Percentiles rank a stretch among this genome's conserved stretches.
Evolutionary conservation across 2,888 invertebrate species (phyloP).

Genomic region (Trachelus stipa): DNA sequence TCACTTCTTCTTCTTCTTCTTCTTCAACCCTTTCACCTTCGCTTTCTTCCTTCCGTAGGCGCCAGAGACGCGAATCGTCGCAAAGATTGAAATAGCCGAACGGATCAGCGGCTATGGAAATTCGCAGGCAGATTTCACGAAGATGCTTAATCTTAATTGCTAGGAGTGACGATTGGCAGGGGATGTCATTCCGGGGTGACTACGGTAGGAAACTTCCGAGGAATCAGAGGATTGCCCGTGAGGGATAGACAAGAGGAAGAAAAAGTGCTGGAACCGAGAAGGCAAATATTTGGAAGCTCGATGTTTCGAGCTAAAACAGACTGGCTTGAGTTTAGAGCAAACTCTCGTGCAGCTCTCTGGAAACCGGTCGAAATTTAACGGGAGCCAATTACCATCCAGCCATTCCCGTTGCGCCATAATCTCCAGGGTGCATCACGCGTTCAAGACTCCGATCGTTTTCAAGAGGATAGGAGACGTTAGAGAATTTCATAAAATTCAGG

Average conservation of each 20-base stretch:
- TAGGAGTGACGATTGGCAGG: not conserved
- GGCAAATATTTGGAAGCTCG: conserved; percentile 15
- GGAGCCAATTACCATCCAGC: not conserved
- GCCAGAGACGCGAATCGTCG: not conserved
- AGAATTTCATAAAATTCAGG: too few relatives aligned
- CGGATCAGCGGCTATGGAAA: not conserved
- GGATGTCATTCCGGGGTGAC: not conserved
- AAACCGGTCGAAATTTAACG: not conserved
- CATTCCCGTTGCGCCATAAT: not conserved
- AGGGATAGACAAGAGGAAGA: not conserved
- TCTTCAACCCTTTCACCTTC: not conserved
- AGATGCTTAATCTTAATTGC: not conserved
- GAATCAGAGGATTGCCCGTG: not conserved
- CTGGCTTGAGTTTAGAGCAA: conserved; percentile 20
- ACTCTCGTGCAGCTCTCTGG: conserved; percentile 11
- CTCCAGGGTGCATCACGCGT: not conserved
- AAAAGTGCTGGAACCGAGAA: conserved; percentile 8
- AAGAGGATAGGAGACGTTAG: not conserved
- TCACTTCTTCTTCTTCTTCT: too few relatives aligned
- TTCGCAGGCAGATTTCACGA: not conserved
- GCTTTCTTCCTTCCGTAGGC: not conserved
- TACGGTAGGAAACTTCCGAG: not conserved
- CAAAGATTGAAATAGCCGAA: not conserved
- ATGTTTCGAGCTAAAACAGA: conserved; percentile 21
- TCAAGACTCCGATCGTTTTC: not conserved